phyloP scores from a whole-genome alignment of 2,113 vertebrate genomes.

The Lutjanus erythropterus region DNA sequence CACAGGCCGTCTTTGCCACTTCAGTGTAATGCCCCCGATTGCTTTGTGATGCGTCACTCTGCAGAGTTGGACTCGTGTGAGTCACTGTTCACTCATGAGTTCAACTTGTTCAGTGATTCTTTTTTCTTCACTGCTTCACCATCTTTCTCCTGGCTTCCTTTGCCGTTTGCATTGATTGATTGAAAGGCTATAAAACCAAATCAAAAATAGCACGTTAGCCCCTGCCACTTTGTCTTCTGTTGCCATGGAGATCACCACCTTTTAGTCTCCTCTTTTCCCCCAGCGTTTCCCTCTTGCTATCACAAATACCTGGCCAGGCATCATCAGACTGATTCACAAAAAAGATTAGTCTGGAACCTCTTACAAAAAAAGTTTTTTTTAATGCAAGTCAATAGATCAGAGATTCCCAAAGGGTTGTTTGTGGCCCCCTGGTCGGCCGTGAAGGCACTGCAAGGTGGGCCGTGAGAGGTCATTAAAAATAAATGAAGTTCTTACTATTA shows the following conservation, averaged over 20 bases:
- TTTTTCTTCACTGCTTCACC: background rate
- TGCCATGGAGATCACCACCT: slow-evolving; percentile 13
- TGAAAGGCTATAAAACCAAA: background rate
- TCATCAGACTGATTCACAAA: too few relatives aligned
- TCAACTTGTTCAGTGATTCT: background rate
- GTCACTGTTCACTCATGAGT: slow-evolving; percentile 13
- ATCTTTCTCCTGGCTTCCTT: background rate
- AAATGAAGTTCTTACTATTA: too few relatives aligned
- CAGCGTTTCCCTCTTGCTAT: background rate
- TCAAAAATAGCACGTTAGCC: background rate
- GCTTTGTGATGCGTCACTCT: slow-evolving; percentile 26
- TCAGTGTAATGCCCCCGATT: slow-evolving; percentile 36
- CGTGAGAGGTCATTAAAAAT: too few relatives aligned
- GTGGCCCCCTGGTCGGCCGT: too few relatives aligned
- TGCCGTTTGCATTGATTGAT: background rate
- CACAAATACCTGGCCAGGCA: background rate
- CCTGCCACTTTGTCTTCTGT: slow-evolving; percentile 7
- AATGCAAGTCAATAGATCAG: too few relatives aligned
- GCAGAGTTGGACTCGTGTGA: slow-evolving; percentile 21
- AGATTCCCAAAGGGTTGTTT: too few relatives aligned
- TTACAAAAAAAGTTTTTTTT: too few relatives aligned
- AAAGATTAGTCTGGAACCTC: too few relatives aligned
- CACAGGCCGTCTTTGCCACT: slow-evolving; percentile 51
- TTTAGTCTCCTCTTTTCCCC: background rate
- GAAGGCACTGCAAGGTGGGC: too few relatives aligned